These are phyloP conservation scores for Drosophila acutilabella DNA, from an alignment of 2,888 invertebrate species.

Conservation along the genomic window DNA sequence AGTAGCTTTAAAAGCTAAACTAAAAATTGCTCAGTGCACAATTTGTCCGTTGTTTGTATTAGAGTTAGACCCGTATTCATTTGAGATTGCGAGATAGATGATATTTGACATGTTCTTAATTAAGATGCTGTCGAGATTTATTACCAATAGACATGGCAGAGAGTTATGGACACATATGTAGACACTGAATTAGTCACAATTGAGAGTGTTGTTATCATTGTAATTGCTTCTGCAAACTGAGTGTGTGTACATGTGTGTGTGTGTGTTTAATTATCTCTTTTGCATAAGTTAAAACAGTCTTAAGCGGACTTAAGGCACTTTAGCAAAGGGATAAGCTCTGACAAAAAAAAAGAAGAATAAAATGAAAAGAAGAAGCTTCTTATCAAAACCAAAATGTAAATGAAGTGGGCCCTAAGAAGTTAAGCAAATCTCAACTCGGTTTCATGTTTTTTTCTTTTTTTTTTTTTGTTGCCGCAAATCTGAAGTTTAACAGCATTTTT, in stretches of 20 bases:
- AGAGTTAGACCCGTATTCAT: slow-evolving; percentile 20
- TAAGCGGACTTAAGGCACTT: slow-evolving; percentile 8
- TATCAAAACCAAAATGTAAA: slow-evolving; percentile 24
- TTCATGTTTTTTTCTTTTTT: neutral
- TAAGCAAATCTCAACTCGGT: neutral
- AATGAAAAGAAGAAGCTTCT: neutral
- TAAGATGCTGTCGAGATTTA: slow-evolving; percentile 73
- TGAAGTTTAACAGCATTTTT: slow-evolving; percentile 25
- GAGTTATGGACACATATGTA: slow-evolving; percentile 6
- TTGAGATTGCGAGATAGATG: slow-evolving; percentile 50
- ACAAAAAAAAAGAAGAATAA: neutral
- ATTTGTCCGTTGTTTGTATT: slow-evolving; percentile 46
- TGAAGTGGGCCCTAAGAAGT: slow-evolving; percentile 8
- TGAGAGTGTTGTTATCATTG: slow-evolving; percentile 13
- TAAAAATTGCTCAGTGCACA: slow-evolving; percentile 21
- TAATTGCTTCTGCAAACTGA: slow-evolving; percentile 25
- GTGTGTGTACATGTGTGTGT: neutral
- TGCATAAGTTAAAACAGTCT: neutral
- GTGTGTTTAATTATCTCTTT: slow-evolving; percentile 18
- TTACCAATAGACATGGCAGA: slow-evolving; percentile 25
- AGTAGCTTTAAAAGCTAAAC: slow-evolving; percentile 13
- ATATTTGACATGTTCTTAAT: slow-evolving; percentile 65
- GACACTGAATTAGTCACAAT: slow-evolving; percentile 12
- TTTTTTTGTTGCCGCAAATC: slow-evolving; percentile 19
- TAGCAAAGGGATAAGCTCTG: slow-evolving; percentile 12